phyloP scores from a whole-genome alignment of 2,113 vertebrate genomes.

The Hiodon tergisus region DNA sequence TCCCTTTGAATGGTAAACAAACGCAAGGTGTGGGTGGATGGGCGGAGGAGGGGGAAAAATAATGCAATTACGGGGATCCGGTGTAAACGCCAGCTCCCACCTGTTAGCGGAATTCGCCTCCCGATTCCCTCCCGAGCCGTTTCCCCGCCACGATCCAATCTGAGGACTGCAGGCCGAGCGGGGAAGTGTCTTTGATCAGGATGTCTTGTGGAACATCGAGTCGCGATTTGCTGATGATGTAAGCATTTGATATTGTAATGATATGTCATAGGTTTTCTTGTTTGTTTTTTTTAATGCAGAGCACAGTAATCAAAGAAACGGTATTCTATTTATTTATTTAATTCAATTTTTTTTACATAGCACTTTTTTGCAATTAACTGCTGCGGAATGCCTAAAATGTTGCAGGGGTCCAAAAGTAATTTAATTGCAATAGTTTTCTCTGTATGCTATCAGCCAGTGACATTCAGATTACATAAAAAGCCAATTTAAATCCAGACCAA shows the following conservation, averaged over 20 bases:
- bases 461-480: background rate
- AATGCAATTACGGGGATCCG: constrained; percentile 33
- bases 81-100: constrained; percentile 29
- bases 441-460: background rate
- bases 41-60: constrained; percentile 30
- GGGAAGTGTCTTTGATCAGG: background rate
- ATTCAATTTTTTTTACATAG: constrained; percentile 27
- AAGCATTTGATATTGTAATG: background rate
- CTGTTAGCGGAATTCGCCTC: constrained; percentile 26
- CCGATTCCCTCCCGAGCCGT: background rate
- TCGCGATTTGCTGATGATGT: background rate
- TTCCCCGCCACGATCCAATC: background rate
- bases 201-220: background rate
- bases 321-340: constrained; percentile 25
- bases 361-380: constrained; percentile 39
- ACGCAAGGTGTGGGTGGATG: constrained; percentile 21
- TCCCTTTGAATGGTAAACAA: constrained; percentile 16
- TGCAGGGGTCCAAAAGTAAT: background rate
- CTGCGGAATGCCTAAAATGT: constrained; percentile 20
- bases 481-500: background rate
- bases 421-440: background rate
- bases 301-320: background rate
- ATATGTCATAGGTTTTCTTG: background rate
- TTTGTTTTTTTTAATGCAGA: background rate
- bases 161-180: background rate